Conservation (phyloP, 2,113 vertebrate species). For the Orcinus orca region DNA sequence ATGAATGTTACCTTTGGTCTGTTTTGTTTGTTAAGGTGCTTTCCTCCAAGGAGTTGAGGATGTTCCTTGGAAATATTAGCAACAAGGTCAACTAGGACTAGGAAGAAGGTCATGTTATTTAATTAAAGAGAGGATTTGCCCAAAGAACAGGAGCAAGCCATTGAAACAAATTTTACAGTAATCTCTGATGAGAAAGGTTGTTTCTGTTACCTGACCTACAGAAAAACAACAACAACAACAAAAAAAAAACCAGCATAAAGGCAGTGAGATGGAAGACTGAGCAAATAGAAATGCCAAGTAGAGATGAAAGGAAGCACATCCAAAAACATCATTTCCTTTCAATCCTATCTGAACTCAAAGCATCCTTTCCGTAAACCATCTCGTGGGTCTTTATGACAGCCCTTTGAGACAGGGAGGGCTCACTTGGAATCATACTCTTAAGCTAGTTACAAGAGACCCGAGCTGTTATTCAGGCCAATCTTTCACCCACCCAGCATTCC, state of each 20-base stretch:
- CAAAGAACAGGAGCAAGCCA: neutral
- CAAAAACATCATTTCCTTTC: neutral
- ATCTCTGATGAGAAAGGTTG: neutral
- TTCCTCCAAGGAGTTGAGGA: conserved; percentile 33
- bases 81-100: conserved; percentile 49
- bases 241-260: neutral
- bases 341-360: neutral
- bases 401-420: neutral
- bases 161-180: neutral
- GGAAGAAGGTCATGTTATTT: neutral
- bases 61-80: conserved; percentile 51
- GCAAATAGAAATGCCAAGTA: neutral
- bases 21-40: conserved; percentile 36
- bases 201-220: conserved; percentile 15
- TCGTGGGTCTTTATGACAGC: neutral
- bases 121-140: conserved; percentile 35
- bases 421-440: neutral
- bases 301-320: conserved; percentile 42
- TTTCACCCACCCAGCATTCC: neutral
- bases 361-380: neutral
- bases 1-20: conserved; percentile 35
- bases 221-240: neutral
- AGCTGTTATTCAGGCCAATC: neutral
- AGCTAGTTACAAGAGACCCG: neutral
- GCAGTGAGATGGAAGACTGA: neutral